Evolutionary conservation across 2,888 invertebrate species (phyloP).

Genomic region (Lypha dubia): DNA sequence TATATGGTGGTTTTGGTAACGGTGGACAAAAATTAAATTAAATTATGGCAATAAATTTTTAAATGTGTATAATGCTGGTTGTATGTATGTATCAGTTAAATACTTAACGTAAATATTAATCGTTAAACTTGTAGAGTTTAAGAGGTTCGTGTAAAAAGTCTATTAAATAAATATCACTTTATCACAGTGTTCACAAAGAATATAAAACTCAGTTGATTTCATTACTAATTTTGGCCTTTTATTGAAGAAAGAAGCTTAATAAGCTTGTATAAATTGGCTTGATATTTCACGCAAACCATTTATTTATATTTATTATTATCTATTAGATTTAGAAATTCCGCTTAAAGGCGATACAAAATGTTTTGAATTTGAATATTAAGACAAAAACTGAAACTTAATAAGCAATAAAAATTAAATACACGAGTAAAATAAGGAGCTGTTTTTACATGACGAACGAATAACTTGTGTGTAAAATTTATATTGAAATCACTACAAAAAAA

Average conservation of each 20-base stretch:
- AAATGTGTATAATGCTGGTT: constrained; percentile 10
- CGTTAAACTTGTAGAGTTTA: not conserved
- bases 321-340: constrained; percentile 20
- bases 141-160: constrained; percentile 35
- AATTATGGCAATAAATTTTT: constrained; percentile 14
- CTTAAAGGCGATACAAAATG: constrained; percentile 9
- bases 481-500: not conserved
- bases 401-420: constrained; percentile 34
- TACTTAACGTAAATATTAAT: not conserved
- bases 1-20: constrained; percentile 28
- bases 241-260: constrained; percentile 21
- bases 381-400: constrained; percentile 17
- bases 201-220: constrained; percentile 16
- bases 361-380: constrained; percentile 17
- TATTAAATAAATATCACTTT: constrained; percentile 31
- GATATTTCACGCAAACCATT: not conserved
- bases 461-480: not conserved
- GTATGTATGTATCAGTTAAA: not conserved
- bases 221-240: constrained; percentile 24
- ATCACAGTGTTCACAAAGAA: constrained; percentile 15
- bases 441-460: constrained; percentile 8
- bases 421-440: constrained; percentile 17
- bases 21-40: not conserved
- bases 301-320: not conserved
- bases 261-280: not conserved